Evolutionary conservation across 2,888 invertebrate species (phyloP).

Genomic region (Yponomeuta evonymella): DNA sequence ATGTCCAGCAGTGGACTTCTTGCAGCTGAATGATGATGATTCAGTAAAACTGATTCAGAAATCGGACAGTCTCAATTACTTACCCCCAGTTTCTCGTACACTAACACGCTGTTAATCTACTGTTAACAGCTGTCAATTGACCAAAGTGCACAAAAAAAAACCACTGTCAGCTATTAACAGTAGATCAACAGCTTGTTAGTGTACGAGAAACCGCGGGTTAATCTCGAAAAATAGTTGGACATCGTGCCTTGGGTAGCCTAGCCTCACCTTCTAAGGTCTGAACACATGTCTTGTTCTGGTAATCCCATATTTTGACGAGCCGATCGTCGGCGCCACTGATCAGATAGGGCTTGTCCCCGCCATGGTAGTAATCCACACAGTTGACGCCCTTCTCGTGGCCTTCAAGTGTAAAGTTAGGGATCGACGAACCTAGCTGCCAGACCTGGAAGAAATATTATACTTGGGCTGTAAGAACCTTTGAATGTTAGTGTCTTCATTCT

Average conservation of each 20-base stretch:
- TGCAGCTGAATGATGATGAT: no score
- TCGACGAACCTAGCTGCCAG: constrained; percentile 98
- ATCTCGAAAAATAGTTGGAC: background rate
- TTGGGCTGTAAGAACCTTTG: background rate
- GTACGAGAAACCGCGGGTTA: no score
- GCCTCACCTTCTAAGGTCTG: constrained; percentile 90
- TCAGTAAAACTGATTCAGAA: no score
- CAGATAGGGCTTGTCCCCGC: constrained; percentile 98
- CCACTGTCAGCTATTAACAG: no score
- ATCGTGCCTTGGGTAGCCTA: background rate
- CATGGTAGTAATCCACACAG: constrained; percentile 99
- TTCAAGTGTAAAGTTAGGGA: constrained; percentile 98
- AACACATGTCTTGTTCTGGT: constrained; percentile 99
- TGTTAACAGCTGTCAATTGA: no score
- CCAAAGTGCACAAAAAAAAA: no score
- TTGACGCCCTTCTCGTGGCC: constrained; percentile 99
- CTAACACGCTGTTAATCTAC: no score
- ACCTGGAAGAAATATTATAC: constrained; percentile 67
- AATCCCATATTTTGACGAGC: constrained; percentile 99
- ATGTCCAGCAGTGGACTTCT: no score
- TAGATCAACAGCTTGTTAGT: no score
- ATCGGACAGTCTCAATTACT: no score
- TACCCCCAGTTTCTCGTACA: no score
- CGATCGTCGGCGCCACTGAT: constrained; percentile 99
- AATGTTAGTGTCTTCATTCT: background rate